phyloP scores from a whole-genome alignment of 2,113 vertebrate species.

The Atractosteus spatula region DNA sequence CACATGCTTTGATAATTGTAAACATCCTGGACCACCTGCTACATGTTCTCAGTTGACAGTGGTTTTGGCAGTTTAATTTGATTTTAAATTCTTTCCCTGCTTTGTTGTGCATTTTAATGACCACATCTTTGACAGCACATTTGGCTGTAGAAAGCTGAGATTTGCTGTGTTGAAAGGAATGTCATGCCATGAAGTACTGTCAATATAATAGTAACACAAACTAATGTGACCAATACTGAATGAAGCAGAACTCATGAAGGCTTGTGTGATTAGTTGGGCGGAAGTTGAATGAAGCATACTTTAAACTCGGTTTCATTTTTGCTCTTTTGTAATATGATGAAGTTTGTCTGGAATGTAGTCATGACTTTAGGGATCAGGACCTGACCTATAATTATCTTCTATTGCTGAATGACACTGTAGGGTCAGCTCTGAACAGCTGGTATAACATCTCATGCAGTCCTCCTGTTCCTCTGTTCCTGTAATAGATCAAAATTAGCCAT shows the following conservation, averaged over 20 bases:
- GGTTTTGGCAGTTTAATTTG: background rate
- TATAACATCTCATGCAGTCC: slow-evolving; percentile 63
- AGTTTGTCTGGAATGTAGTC: slow-evolving; percentile 56
- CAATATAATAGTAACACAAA: too few relatives aligned
- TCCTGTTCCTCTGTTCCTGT: slow-evolving; percentile 51
- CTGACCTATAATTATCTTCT: slow-evolving; percentile 73
- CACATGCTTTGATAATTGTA: too few relatives aligned
- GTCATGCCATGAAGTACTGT: too few relatives aligned
- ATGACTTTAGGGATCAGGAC: slow-evolving; percentile 56
- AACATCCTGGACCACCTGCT: slow-evolving; percentile 53
- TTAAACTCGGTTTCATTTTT: background rate
- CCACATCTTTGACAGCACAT: background rate
- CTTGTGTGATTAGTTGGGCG: too few relatives aligned
- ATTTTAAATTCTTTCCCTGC: too few relatives aligned
- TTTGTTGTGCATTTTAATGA: too few relatives aligned
- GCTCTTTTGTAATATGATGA: slow-evolving; percentile 47
- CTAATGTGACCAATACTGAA: too few relatives aligned
- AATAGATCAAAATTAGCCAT: slow-evolving; percentile 59
- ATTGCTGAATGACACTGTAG: slow-evolving; percentile 59
- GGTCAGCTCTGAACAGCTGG: slow-evolving; percentile 69
- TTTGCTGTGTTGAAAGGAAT: too few relatives aligned
- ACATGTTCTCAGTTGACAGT: slow-evolving; percentile 47
- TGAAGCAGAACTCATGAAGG: too few relatives aligned
- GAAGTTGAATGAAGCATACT: background rate
- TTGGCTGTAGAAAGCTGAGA: background rate